Percentiles rank a stretch among this genome's conserved stretches.
phyloP scores from a whole-genome alignment of 2,888 invertebrate species.

The Tortrix viridana region DNA sequence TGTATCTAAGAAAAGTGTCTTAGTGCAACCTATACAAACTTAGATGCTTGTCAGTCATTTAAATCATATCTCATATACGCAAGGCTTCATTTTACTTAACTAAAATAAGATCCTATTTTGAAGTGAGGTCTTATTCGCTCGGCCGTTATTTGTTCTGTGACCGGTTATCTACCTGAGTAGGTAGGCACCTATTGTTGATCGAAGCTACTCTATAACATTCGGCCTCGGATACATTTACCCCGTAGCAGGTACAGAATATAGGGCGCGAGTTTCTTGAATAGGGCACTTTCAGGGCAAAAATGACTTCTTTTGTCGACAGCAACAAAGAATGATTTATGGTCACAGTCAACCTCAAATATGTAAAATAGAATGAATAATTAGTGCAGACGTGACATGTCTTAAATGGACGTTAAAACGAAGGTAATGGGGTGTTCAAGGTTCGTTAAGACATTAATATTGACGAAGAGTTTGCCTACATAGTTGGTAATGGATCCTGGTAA shows the following conservation, averaged over 20 bases:
- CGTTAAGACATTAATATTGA: conserved; percentile 20
- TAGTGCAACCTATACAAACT: no score
- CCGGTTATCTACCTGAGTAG: no score
- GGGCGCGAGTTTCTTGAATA: conserved; percentile 55
- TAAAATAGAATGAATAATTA: conserved; percentile 37
- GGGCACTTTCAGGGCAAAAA: conserved; percentile 72
- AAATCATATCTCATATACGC: no score
- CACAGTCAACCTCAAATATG: conserved; percentile 37
- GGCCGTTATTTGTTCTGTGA: no score
- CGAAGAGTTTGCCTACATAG: neutral
- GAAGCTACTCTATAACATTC: conserved; percentile 1
- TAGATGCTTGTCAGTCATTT: no score
- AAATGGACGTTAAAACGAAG: conserved; percentile 12
- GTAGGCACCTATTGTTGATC: no score
- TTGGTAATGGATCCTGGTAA: neutral
- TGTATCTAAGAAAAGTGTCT: no score
- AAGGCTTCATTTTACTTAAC: no score
- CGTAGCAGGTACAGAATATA: conserved; percentile 53
- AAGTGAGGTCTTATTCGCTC: no score
- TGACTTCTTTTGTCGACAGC: conserved; percentile 76
- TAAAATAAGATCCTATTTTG: no score
- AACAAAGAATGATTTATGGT: conserved; percentile 75
- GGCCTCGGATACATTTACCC: conserved; percentile 15
- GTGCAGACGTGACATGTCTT: conserved; percentile 35
- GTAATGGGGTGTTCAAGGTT: conserved; percentile 26